Evolutionary conservation across 2,113 vertebrate species (phyloP).

Genomic region (Scortum barcoo): DNA sequence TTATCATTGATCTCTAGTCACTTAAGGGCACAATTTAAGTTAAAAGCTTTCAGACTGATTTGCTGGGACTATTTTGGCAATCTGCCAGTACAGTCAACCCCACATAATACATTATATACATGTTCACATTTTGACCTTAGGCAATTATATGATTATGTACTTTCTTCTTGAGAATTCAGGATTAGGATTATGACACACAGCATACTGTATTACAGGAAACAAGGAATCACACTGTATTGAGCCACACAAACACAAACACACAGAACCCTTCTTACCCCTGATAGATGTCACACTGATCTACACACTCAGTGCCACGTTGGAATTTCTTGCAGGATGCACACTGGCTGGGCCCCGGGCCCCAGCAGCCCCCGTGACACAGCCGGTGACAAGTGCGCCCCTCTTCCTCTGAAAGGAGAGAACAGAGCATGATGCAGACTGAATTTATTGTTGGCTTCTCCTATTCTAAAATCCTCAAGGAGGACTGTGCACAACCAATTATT

Average conservation of each 20-base stretch:
- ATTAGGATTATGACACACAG: neutral
- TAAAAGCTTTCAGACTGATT: constrained; percentile 47
- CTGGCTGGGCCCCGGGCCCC: constrained; percentile 92
- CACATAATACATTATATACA: neutral
- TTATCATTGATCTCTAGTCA: neutral
- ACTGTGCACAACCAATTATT: too few species aligned
- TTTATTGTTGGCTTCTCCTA: neutral
- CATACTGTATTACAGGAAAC: neutral
- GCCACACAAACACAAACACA: constrained; percentile 20
- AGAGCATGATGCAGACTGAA: constrained; percentile 2
- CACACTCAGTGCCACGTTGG: constrained; percentile 91
- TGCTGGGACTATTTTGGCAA: neutral
- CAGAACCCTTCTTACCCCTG: constrained; percentile 86
- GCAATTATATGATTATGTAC: neutral
- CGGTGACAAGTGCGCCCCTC: constrained; percentile 86
- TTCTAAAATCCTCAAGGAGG: too few species aligned
- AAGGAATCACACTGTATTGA: constrained; percentile 32
- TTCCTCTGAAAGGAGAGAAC: constrained; percentile 51
- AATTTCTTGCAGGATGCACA: constrained; percentile 89
- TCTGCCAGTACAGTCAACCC: neutral
- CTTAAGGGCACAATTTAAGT: constrained; percentile 18
- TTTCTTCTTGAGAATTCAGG: neutral
- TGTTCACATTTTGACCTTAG: neutral
- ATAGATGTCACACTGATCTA: constrained; percentile 89
- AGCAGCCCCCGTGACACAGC: constrained; percentile 90